Percentiles rank a stretch among this genome's conserved stretches.
Conservation (phyloP, 2,797 vertebrate genomes). For the Uromys caudimaculatus region DNA sequence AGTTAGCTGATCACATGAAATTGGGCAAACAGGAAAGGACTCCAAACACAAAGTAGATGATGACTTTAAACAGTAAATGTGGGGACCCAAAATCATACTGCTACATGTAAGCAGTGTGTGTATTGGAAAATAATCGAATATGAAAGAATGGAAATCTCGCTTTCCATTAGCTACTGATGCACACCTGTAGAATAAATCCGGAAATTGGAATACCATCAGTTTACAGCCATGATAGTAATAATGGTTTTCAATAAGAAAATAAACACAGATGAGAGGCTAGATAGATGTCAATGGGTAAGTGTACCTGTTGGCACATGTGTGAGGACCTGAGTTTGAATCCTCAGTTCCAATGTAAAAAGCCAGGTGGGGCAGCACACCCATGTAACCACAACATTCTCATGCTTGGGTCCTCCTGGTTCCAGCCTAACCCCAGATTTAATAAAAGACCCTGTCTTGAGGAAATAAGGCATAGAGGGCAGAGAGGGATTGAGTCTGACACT, state of each 20-base stretch:
- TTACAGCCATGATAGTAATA: no score
- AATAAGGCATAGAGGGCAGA: not conserved
- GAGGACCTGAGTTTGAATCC: no score
- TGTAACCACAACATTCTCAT: not conserved
- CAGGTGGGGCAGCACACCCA: not conserved
- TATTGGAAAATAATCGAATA: not conserved
- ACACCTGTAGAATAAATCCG: no score
- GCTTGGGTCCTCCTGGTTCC: no score
- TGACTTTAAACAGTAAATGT: not conserved
- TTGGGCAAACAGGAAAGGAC: not conserved
- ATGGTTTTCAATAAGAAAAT: no score
- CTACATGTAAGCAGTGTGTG: not conserved
- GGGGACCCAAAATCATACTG: not conserved
- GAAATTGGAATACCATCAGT: no score
- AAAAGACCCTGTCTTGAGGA: no score
- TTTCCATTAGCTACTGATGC: not conserved
- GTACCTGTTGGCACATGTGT: no score
- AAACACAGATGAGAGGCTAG: no score
- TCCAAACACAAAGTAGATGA: no score
- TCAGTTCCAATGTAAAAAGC: no score
- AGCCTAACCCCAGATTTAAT: not conserved
- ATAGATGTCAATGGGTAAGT: no score
- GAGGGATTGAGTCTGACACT: not conserved
- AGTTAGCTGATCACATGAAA: not conserved
- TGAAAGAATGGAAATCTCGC: accelerated